phyloP scores from a whole-genome alignment of 1,140 invertebrate species.

The Leptinotarsa lineolata region DNA sequence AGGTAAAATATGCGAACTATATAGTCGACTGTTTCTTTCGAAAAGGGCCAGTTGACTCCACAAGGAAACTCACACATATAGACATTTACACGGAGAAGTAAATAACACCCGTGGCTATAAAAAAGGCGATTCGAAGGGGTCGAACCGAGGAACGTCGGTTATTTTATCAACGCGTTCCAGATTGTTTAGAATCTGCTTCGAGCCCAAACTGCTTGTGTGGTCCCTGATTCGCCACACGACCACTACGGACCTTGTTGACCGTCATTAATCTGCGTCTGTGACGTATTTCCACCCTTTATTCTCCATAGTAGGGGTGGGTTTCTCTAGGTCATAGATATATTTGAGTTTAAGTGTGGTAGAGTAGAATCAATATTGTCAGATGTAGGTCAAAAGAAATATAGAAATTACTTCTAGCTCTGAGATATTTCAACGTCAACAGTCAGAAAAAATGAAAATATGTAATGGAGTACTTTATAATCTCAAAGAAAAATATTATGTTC shows the following conservation, averaged over 20 bases:
- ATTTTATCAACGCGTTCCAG: slow-evolving; percentile 5
- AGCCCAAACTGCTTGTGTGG: neutral
- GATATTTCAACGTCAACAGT: too few species aligned
- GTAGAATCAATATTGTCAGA: too few species aligned
- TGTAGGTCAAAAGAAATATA: too few species aligned
- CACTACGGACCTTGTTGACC: neutral
- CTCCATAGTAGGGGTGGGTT: neutral
- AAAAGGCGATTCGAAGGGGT: neutral
- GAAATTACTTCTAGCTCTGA: too few species aligned
- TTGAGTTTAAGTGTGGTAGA: too few species aligned
- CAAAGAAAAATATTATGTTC: too few species aligned
- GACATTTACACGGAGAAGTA: neutral
- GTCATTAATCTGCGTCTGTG: neutral
- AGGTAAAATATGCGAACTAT: too few species aligned
- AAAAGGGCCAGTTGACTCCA: too few species aligned
- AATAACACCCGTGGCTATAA: neutral
- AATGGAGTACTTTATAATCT: too few species aligned
- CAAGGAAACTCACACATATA: neutral
- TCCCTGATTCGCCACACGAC: neutral
- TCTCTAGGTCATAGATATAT: neutral
- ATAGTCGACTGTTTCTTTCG: too few species aligned
- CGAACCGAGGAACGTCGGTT: neutral
- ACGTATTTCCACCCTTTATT: neutral
- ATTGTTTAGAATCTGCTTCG: neutral
- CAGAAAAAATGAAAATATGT: too few species aligned